phyloP scores from a whole-genome alignment of 2,113 vertebrate genomes.

The Siniperca chuatsi region DNA sequence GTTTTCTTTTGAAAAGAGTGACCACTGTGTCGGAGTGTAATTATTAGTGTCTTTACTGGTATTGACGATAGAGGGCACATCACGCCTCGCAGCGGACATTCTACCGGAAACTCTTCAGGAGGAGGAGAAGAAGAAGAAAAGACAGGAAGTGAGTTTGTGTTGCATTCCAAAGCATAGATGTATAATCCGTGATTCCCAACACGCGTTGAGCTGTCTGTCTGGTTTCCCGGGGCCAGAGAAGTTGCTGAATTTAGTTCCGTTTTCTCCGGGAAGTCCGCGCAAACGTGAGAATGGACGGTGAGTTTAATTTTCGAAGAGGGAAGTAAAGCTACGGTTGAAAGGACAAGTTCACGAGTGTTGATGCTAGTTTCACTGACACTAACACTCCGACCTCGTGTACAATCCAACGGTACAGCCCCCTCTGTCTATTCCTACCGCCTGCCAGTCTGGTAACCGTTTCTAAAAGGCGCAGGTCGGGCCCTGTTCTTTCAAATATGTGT shows the following conservation, averaged over 20 bases:
- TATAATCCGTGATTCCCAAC: too few relatives aligned
- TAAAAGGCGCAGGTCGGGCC: too few relatives aligned
- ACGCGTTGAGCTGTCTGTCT: background rate
- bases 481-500: too few relatives aligned
- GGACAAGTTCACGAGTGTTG: too few relatives aligned
- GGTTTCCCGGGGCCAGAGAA: background rate
- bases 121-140: background rate
- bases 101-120: background rate
- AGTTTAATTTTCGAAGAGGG: background rate
- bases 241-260: background rate
- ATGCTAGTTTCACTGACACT: too few relatives aligned
- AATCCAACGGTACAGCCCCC: too few relatives aligned
- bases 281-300: conserved; percentile 36
- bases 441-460: too few relatives aligned
- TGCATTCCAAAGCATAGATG: background rate
- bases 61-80: background rate
- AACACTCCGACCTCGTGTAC: too few relatives aligned
- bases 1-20: background rate
- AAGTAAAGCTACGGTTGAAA: background rate
- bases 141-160: background rate
- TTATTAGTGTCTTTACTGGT: background rate
- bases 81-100: too few relatives aligned
- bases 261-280: background rate
- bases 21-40: background rate
- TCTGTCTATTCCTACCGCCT: too few relatives aligned